Evolutionary conservation across 2,113 vertebrate species (phyloP).

Genomic region (Physeter macrocephalus): DNA sequence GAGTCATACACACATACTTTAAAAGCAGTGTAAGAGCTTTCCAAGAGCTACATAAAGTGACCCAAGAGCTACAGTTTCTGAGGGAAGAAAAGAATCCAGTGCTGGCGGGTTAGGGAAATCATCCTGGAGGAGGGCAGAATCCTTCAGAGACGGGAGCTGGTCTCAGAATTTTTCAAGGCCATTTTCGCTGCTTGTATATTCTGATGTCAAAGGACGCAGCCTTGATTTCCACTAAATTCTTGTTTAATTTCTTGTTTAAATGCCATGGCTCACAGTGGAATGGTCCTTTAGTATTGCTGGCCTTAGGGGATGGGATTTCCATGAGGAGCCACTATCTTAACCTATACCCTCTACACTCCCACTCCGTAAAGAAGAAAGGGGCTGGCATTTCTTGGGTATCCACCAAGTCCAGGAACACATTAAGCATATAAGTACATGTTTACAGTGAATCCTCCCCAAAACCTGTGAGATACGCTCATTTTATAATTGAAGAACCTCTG

Average conservation of each 20-base stretch:
- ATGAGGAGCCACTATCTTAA: background rate
- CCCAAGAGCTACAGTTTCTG: background rate
- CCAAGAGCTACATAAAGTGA: background rate
- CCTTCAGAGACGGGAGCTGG: background rate
- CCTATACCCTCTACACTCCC: fast-evolving
- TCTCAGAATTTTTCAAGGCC: background rate
- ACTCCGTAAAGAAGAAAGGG: background rate
- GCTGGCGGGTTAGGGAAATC: background rate
- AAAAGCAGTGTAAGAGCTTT: background rate
- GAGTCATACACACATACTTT: background rate
- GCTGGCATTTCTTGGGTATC: background rate
- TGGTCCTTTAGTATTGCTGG: background rate
- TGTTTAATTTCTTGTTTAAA: background rate
- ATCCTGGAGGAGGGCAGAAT: background rate
- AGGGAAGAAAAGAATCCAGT: background rate
- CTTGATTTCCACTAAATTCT: background rate
- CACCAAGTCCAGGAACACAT: background rate
- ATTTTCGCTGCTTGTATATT: background rate
- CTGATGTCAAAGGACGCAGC: background rate
- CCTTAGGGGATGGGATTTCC: background rate
- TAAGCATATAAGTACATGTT: background rate
- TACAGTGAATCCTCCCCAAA: background rate
- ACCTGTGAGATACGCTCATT: background rate
- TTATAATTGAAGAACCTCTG: background rate
- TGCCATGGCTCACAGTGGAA: too few relatives aligned